Percentiles rank a stretch among this genome's conserved stretches.
phyloP scores from a whole-genome alignment of 2,797 vertebrate species.

The Natrix natrix region DNA sequence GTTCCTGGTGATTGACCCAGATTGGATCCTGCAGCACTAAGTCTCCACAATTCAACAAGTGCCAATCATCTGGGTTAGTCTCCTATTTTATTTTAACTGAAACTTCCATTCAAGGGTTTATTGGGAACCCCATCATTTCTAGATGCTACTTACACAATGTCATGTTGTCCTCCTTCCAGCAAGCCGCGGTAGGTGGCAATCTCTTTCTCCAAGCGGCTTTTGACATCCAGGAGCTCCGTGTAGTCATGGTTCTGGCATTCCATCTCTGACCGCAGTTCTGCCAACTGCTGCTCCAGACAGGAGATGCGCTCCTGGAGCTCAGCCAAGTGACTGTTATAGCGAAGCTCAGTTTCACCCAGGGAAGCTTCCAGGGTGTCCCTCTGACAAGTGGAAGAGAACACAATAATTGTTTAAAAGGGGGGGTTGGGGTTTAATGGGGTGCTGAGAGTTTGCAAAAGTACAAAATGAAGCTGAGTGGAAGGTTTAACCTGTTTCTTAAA shows the following conservation, averaged over 20 bases:
- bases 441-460: not conserved
- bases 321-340: conserved; percentile 83
- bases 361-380: conserved; percentile 81
- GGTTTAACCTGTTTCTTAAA: not conserved
- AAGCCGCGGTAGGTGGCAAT: conserved; percentile 88
- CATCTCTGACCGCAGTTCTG: conserved; percentile 73
- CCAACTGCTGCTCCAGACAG: conserved; percentile 78
- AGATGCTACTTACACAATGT: conserved; percentile 50
- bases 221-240: conserved; percentile 83
- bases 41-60: not conserved
- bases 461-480: not conserved
- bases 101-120: not conserved
- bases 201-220: conserved; percentile 86
- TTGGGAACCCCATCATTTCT: not conserved
- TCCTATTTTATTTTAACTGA: not conserved
- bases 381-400: conserved; percentile 61
- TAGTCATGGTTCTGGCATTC: conserved; percentile 86
- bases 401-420: fast-evolving
- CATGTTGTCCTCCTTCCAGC: conserved; percentile 79
- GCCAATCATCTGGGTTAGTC: not conserved
- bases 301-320: conserved; percentile 79
- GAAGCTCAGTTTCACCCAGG: conserved; percentile 80
- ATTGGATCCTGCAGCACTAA: not conserved
- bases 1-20: not conserved
- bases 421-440: no score